A percentile compares a stretch with the other conserved stretches of the same genome.
Evolutionary conservation across 2,797 vertebrate species (phyloP).

Genomic region (Leptoclinus maculatus): DNA sequence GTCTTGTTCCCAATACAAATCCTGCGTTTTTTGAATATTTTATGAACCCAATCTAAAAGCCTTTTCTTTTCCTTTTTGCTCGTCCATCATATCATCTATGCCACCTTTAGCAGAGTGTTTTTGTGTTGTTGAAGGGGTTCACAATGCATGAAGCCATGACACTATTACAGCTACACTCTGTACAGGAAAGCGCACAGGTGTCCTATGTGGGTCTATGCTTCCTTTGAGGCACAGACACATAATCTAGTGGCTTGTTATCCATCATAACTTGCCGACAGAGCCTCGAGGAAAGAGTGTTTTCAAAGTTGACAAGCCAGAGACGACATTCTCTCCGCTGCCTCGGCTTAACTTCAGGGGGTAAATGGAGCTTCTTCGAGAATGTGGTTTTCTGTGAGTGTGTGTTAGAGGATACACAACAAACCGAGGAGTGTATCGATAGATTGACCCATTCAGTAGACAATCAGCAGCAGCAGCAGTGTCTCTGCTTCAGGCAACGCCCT

Average conservation of each 20-base stretch:
- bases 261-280: slow-evolving; percentile 52
- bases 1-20: slow-evolving; percentile 30
- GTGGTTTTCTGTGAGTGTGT: slow-evolving; percentile 14
- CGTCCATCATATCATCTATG: neutral
- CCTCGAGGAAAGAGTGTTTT: slow-evolving; percentile 44
- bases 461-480: slow-evolving; percentile 36
- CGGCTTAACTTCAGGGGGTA: slow-evolving; percentile 59
- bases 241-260: slow-evolving; percentile 44
- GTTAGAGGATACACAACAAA: slow-evolving; percentile 24
- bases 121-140: neutral
- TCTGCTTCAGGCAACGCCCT: slow-evolving; percentile 43
- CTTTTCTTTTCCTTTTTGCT: slow-evolving; percentile 2
- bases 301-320: slow-evolving; percentile 54
- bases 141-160: neutral
- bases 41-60: slow-evolving; percentile 39
- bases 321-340: slow-evolving; percentile 33
- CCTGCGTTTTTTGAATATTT: slow-evolving; percentile 43
- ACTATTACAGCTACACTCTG: neutral
- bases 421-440: slow-evolving; percentile 40
- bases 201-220: slow-evolving; percentile 5
- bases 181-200: neutral
- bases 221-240: slow-evolving; percentile 46
- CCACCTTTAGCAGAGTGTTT: neutral
- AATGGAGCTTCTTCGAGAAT: slow-evolving; percentile 42
- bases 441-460: slow-evolving; percentile 53